phyloP scores from a whole-genome alignment of 1,140 invertebrate genomes.

The Drosophila mojavensis region DNA sequence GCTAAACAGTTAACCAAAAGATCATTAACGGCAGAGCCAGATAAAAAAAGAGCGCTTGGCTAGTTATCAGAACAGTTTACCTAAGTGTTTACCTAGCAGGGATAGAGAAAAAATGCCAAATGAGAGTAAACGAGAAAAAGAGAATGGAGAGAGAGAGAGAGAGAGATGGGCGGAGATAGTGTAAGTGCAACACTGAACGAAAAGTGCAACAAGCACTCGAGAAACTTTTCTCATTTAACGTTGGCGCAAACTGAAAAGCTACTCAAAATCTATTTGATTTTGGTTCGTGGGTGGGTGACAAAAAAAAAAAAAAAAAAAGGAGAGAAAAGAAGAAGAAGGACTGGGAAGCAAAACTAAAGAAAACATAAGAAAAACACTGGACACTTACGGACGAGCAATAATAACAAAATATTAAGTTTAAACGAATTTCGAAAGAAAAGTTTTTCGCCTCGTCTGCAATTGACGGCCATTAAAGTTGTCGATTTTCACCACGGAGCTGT shows the following conservation, averaged over 20 bases:
- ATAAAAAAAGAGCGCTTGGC: constrained; percentile 15
- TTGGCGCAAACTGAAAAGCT: constrained; percentile 77
- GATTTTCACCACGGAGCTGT: constrained; percentile 1
- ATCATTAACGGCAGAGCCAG: constrained; percentile 57
- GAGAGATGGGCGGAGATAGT: neutral
- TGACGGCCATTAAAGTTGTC: constrained; percentile 69
- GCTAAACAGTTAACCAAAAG: constrained; percentile 57
- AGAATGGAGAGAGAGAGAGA: neutral
- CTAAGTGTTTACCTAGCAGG: constrained; percentile 28
- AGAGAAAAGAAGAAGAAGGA: neutral
- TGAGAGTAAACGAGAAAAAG: neutral
- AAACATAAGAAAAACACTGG: constrained; percentile 57
- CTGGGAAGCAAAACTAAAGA: neutral
- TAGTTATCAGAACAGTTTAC: constrained; percentile 55
- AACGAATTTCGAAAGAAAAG: constrained; percentile 57
- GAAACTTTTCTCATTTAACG: constrained; percentile 81
- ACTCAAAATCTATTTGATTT: constrained; percentile 80
- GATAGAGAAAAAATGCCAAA: neutral
- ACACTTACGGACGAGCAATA: constrained; percentile 60
- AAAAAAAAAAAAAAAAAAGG: neutral
- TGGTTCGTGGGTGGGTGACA: constrained; percentile 6
- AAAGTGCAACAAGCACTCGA: constrained; percentile 78
- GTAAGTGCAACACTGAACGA: constrained; percentile 32
- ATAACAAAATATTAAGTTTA: constrained; percentile 79
- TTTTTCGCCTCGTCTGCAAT: constrained; percentile 55